Base-by-base conservation (phyloP, 2,888 invertebrate species). In the Petrophora chlorosata region DNA sequence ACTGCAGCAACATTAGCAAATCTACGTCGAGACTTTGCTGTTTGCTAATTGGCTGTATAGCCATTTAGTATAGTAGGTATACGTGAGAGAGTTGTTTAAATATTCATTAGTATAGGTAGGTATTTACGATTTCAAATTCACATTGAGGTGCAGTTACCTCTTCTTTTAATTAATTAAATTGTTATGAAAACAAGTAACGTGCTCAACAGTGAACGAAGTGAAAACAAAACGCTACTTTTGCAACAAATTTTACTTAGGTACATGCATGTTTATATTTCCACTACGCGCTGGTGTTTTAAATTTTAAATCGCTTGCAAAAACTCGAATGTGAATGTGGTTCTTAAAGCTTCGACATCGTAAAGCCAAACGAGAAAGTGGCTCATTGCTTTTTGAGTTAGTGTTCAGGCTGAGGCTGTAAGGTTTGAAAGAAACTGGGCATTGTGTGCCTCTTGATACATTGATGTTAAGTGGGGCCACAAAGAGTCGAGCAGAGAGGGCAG, bases 391-490 rank as follows among this genome's bases (percentile, higher is more conserved):
- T 10, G 25, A 25, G n/a, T 28, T 38, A 45, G 33, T 33, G 17
- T 45, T 32, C 29, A 30, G 38, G 19, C 14, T n/a, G n/a, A n/a
- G n/a, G n/a, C 14, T 19, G 23, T 42, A 34, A 43, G 26, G 29
- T 15, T 10, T 2, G 9, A 23, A 38, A 38, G 39, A 29, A 10
- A 39, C 32, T 41, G 25, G 38, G 28, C 34, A 50, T 50, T 50
- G 43, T 44, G 22, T 28, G 9, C 19, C 33, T 26, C 49, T 49
- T 34, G 49, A 50, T 44, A 50, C 49, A 43, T 44, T 43, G 49
- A 49, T 43, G 49, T 49, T 28, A 49, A 49, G 38, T 39, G 33
- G 38, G 25, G 38, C 42, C 33, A 43, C 43, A 43, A 50, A 44
- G 43, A 34, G 43, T 43, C 28, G 38, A 43, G 43, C 3, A 10